Percentiles rank a stretch among this genome's conserved stretches.
These are phyloP conservation scores for Globodera ellingtonae DNA, from an alignment of 1,140 invertebrate genomes.

Conservation along the genomic window DNA sequence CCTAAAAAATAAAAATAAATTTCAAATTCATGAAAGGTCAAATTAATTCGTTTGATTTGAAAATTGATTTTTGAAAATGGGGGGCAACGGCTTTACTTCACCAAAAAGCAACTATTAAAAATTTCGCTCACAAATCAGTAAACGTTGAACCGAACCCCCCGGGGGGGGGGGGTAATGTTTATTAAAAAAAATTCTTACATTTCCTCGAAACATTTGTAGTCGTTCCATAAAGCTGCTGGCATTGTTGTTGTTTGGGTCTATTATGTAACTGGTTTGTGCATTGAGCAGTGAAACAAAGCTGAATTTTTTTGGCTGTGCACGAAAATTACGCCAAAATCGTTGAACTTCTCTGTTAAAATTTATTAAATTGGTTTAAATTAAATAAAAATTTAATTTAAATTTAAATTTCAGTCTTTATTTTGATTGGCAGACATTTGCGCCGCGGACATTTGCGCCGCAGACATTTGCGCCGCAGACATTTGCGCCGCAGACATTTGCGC, in stretches of 20 bases:
- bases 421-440: no score
- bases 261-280: not conserved
- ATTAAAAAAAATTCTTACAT: not conserved
- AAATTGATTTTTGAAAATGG: no score
- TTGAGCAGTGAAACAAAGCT: constrained; percentile 14
- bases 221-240: not conserved
- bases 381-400: no score
- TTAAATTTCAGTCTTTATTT: not conserved
- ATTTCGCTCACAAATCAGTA: not conserved
- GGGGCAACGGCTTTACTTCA: no score
- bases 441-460: no score
- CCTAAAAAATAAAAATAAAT: no score
- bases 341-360: not conserved
- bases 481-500: no score
- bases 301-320: constrained; percentile 9
- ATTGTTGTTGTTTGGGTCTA: constrained; percentile 13
- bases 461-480: no score
- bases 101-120: not conserved
- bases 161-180: no score
- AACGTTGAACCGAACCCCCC: not conserved
- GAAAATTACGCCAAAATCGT: constrained; percentile 2
- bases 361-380: no score
- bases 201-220: not conserved
- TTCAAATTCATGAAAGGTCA: no score
- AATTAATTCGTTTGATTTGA: no score